A percentile compares a stretch with the other conserved stretches of the same genome.
Conservation (phyloP, 1,140 invertebrate genomes). For the Vollenhovia emeryi region DNA sequence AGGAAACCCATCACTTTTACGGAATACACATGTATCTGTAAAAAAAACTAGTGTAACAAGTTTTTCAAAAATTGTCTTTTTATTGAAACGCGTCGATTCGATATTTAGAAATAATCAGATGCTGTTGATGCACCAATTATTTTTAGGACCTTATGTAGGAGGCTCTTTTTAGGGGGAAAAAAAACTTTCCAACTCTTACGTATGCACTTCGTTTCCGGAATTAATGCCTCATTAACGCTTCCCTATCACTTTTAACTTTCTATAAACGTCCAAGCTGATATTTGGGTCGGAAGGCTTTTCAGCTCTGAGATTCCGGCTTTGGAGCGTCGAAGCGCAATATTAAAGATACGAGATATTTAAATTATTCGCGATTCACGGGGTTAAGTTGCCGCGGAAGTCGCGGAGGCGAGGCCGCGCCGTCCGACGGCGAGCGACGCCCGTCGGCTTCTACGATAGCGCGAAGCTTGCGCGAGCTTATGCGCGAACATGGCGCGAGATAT, state of each 20-base stretch:
- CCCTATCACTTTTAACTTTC: neutral
- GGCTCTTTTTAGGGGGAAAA: neutral
- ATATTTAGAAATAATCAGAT: neutral
- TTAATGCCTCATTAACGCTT: neutral
- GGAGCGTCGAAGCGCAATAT: neutral
- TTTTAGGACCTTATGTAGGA: neutral
- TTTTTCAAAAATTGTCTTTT: neutral
- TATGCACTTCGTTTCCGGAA: neutral
- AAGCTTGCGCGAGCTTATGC: neutral
- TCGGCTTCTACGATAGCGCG: conserved; percentile 31
- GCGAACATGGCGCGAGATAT: neutral
- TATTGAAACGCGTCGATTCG: neutral
- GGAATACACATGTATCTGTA: neutral
- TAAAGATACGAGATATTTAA: conserved; percentile 1
- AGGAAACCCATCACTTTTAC: neutral
- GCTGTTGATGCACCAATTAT: neutral
- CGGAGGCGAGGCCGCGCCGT: neutral
- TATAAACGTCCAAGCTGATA: neutral
- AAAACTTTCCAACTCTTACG: neutral
- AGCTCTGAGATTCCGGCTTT: neutral
- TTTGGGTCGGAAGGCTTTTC: neutral
- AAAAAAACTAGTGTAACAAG: neutral
- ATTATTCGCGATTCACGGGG: neutral
- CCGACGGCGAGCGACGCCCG: conserved; percentile 33
- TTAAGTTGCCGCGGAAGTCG: neutral